Percentiles rank a stretch among this genome's conserved stretches.
Evolutionary conservation across 2,888 invertebrate species (phyloP).

Genomic region (Ophraella communa): DNA sequence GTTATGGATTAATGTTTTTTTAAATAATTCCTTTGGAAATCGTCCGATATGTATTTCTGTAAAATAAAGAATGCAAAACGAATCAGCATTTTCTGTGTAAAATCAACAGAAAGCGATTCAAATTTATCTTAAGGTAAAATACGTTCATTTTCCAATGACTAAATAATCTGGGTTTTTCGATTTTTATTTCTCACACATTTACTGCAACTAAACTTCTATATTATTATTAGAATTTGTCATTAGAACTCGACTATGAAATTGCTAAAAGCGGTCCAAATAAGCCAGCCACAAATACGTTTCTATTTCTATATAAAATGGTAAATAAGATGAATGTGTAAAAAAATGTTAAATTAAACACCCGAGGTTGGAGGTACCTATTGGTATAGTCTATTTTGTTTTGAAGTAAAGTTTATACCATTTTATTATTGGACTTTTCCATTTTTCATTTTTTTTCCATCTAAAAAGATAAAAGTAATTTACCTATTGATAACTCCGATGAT

Average conservation of each 20-base stretch:
- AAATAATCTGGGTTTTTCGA: neutral
- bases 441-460: too few relatives aligned
- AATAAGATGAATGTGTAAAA: neutral
- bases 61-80: neutral
- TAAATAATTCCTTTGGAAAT: neutral
- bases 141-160: neutral
- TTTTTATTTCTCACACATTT: neutral
- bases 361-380: too few relatives aligned
- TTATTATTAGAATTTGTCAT: neutral
- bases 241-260: neutral
- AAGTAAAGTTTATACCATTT: too few relatives aligned
- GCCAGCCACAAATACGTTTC: neutral
- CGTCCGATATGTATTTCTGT: neutral
- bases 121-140: neutral
- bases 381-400: too few relatives aligned
- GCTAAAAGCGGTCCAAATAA: neutral
- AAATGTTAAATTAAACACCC: neutral
- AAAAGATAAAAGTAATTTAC: too few relatives aligned
- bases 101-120: constrained; percentile 7
- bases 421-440: too few relatives aligned
- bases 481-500: too few relatives aligned
- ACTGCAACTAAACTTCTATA: neutral
- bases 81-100: neutral
- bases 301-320: neutral
- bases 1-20: neutral